phyloP scores from a whole-genome alignment of 2,113 vertebrate genomes.

The Paraplagusia blochii region DNA sequence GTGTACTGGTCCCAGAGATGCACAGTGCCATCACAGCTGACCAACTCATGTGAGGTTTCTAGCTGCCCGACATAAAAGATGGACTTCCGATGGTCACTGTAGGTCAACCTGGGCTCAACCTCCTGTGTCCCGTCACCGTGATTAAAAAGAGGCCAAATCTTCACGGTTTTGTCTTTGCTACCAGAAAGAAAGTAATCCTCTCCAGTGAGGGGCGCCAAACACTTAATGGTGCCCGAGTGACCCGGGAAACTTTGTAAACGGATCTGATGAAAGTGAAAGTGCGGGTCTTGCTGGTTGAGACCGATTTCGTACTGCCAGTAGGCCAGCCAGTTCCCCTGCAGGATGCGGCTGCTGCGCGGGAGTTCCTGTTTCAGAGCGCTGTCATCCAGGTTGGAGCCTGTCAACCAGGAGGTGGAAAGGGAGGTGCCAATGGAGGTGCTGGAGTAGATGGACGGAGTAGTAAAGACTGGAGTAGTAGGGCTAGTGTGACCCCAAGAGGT shows the following conservation, averaged over 20 bases:
- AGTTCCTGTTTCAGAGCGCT: slow-evolving; percentile 87
- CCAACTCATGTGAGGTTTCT: slow-evolving; percentile 86
- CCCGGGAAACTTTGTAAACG: slow-evolving; percentile 92
- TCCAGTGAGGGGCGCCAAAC: slow-evolving; percentile 82
- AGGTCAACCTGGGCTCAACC: slow-evolving; percentile 81
- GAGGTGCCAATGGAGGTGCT: slow-evolving; percentile 35
- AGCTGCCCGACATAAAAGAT: slow-evolving; percentile 91
- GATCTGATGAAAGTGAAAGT: slow-evolving; percentile 98
- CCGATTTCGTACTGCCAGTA: slow-evolving; percentile 99
- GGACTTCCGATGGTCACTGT: slow-evolving; percentile 87
- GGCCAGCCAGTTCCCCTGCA: slow-evolving; percentile 97
- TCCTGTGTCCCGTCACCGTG: slow-evolving; percentile 88
- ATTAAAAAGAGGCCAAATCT: slow-evolving; percentile 94
- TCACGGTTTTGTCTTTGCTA: slow-evolving; percentile 95
- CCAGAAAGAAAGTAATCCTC: slow-evolving; percentile 97
- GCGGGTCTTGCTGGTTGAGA: slow-evolving; percentile 89
- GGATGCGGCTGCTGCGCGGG: slow-evolving; percentile 82
- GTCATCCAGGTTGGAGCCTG: slow-evolving; percentile 74
- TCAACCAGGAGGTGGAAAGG: slow-evolving; percentile 66
- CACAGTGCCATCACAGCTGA: slow-evolving; percentile 94
- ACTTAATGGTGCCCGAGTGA: slow-evolving; percentile 88
- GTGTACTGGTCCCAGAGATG: slow-evolving; percentile 97
- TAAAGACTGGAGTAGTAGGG: slow-evolving; percentile 33
- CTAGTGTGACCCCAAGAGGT: slow-evolving; percentile 69
- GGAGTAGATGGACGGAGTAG: slow-evolving; percentile 61